phyloP scores from a whole-genome alignment of 1,140 invertebrate genomes.

The Lordiphosa stackelbergi region DNA sequence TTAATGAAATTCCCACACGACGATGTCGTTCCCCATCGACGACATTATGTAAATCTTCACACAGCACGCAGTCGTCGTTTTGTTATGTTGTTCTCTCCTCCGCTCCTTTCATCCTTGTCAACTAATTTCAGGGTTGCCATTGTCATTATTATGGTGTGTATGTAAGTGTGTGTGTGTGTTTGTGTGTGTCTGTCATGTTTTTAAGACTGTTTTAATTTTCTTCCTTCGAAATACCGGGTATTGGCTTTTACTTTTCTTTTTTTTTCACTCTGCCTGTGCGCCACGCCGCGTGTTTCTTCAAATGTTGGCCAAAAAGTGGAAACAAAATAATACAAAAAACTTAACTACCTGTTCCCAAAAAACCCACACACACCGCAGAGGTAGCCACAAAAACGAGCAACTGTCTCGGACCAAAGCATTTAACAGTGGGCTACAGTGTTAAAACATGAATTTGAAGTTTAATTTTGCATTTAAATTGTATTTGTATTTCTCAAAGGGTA shows the following conservation, averaged over 20 bases:
- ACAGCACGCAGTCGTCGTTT: slow-evolving; percentile 61
- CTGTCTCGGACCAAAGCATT: slow-evolving; percentile 18
- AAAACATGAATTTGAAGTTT: slow-evolving; percentile 24
- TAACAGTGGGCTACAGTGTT: slow-evolving; percentile 2
- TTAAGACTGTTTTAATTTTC: slow-evolving; percentile 72
- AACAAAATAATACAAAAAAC: slow-evolving; percentile 49
- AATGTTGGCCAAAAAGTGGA: slow-evolving; percentile 62
- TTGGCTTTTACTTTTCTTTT: slow-evolving; percentile 66
- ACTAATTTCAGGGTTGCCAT: slow-evolving; percentile 69
- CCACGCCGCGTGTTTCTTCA: slow-evolving; percentile 37
- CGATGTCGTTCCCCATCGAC: slow-evolving; percentile 35
- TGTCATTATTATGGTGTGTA: slow-evolving; percentile 20
- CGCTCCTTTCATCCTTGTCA: slow-evolving; percentile 64
- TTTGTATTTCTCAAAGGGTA: too few relatives aligned
- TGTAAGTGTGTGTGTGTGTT: slow-evolving; percentile 12
- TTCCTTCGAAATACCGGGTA: slow-evolving; percentile 14
- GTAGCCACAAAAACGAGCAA: slow-evolving; percentile 22
- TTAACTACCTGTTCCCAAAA: slow-evolving; percentile 67
- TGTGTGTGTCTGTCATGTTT: slow-evolving; percentile 59
- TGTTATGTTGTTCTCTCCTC: slow-evolving; percentile 21
- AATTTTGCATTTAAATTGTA: slow-evolving; percentile 1
- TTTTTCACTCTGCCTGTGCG: slow-evolving; percentile 13
- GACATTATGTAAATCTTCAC: slow-evolving; percentile 71
- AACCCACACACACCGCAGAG: slow-evolving; percentile 55
- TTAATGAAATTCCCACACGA: slow-evolving; percentile 74